Percentiles rank a stretch among this genome's conserved stretches.
These are phyloP conservation scores for Nestor notabilis DNA, from an alignment of 2,113 vertebrate species.

Conservation along the genomic window DNA sequence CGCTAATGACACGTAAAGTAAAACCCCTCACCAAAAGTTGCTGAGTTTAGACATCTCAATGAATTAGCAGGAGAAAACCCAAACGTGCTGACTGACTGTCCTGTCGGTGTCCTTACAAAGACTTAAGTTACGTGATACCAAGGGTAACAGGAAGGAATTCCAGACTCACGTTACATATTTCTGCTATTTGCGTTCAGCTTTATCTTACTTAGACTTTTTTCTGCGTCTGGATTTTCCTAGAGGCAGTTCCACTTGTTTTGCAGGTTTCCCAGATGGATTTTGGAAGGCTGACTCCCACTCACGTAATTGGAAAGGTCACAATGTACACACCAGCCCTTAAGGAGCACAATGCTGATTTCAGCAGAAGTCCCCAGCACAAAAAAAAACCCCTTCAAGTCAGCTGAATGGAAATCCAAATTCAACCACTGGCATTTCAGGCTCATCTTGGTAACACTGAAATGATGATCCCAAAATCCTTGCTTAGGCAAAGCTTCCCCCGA, in stretches of 20 bases:
- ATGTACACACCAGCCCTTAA: not conserved
- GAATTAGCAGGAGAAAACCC: not conserved
- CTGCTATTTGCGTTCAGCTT: not conserved
- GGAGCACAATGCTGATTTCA: slow-evolving; percentile 41
- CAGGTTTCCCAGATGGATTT: slow-evolving; percentile 19
- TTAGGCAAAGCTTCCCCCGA: slow-evolving; percentile 31
- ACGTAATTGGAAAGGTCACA: slow-evolving; percentile 50
- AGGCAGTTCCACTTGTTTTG: slow-evolving; percentile 2
- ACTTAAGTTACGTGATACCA: not conserved
- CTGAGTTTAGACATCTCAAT: not conserved
- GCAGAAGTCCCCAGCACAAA: not conserved
- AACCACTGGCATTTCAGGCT: not conserved
- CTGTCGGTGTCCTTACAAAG: not conserved
- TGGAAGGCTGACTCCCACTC: not conserved
- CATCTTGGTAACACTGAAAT: not conserved
- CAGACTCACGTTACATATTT: not conserved
- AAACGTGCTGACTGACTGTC: not conserved
- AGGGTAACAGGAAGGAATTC: not conserved
- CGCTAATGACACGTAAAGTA: not conserved
- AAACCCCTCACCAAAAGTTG: not conserved
- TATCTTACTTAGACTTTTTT: not conserved
- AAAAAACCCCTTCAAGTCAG: not conserved
- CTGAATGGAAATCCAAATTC: slow-evolving; percentile 22
- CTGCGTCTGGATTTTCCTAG: not conserved
- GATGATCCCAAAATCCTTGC: slow-evolving; percentile 55